These are phyloP conservation scores for Rhopalosiphum maidis DNA, from an alignment of 1,140 invertebrate species.

Conservation along the genomic window DNA sequence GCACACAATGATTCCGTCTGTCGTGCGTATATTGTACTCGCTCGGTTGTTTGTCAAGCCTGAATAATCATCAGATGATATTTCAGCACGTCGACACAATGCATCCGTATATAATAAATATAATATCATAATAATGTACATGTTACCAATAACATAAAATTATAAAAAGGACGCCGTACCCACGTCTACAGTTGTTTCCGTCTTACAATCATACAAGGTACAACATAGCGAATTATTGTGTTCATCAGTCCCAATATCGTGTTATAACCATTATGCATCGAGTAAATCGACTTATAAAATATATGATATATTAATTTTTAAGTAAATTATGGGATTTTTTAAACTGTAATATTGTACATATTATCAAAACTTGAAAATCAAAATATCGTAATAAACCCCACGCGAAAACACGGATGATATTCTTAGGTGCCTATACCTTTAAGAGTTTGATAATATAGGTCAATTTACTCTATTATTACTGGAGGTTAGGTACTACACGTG, in stretches of 20 bases:
- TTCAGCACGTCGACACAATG: neutral
- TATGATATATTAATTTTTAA: neutral
- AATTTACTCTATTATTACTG: too few species aligned
- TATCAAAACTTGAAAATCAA: neutral
- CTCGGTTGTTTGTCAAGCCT: neutral
- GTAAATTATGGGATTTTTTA: neutral
- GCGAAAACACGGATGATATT: neutral
- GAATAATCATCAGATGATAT: slow-evolving; percentile 11
- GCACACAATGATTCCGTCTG: neutral
- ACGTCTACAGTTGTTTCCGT: neutral
- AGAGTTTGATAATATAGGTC: too few species aligned
- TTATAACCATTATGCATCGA: neutral
- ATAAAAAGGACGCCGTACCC: neutral
- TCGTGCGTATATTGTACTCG: neutral
- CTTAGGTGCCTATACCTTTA: too few species aligned
- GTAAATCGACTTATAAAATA: neutral
- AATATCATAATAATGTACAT: neutral
- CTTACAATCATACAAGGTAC: neutral
- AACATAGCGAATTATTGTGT: neutral
- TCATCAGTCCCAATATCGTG: neutral
- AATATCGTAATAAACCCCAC: neutral
- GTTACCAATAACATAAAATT: neutral
- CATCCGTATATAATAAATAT: neutral
- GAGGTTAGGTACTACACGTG: too few species aligned
- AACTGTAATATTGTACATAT: neutral